phyloP scores from a whole-genome alignment of 2,888 invertebrate species.

The Cinara cedri region DNA sequence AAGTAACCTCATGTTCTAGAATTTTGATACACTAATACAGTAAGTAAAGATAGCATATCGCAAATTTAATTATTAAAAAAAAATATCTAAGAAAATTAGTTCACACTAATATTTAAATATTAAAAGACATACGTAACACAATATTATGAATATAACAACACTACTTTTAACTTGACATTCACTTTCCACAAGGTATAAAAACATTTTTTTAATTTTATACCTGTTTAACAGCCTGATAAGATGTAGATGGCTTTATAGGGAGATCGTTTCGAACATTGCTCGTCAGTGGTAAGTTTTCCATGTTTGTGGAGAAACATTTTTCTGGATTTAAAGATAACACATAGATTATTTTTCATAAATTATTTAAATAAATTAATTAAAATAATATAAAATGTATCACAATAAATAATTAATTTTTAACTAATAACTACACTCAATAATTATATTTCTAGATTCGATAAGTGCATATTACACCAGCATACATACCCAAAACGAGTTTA shows the following conservation, averaged over 20 bases:
- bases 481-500: conserved; percentile 24
- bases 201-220: conserved; percentile 38
- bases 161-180: background rate
- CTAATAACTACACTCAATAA: too few species aligned
- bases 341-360: too few species aligned
- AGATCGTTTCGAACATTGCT: conserved; percentile 51
- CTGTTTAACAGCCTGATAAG: conserved; percentile 54
- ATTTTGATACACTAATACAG: background rate
- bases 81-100: background rate
- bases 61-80: background rate
- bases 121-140: background rate
- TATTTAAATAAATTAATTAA: too few species aligned
- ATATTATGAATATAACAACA: conserved; percentile 2
- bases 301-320: conserved; percentile 49
- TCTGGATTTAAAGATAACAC: conserved; percentile 40
- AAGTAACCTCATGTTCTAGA: too few species aligned
- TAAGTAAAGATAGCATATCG: background rate
- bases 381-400: too few species aligned
- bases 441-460: too few species aligned
- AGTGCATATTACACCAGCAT: background rate
- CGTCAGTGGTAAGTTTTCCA: conserved; percentile 55
- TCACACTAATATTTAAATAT: background rate
- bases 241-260: conserved; percentile 41
- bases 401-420: too few species aligned
- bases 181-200: conserved; percentile 34